A percentile compares a stretch with the other conserved stretches of the same genome.
Evolutionary conservation across 2,113 vertebrate genomes (phyloP).

Genomic region (Boulengeromyrus knoepffleri): DNA sequence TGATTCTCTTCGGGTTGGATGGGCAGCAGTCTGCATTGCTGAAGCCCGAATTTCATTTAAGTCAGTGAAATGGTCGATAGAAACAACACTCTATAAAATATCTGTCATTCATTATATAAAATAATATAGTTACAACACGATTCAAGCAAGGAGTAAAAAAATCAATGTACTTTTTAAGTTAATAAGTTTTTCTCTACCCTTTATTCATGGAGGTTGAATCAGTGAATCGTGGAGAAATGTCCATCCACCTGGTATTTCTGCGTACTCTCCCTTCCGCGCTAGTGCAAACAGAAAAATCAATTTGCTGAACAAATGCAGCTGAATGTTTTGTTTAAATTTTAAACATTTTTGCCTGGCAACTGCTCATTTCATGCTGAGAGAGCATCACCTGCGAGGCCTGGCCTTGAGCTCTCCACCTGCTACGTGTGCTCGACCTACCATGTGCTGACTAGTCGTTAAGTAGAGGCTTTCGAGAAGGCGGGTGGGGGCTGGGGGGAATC

Average conservation of each 20-base stretch:
- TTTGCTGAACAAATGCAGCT: conserved; percentile 39
- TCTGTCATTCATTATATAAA: not conserved
- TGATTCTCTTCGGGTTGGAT: not conserved
- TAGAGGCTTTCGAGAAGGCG: not conserved
- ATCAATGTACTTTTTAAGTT: not conserved
- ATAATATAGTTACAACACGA: not conserved
- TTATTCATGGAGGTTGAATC: not conserved
- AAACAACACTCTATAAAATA: not conserved
- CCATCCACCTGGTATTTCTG: not conserved
- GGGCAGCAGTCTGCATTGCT: not conserved
- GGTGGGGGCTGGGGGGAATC: not conserved
- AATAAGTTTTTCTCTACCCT: not conserved
- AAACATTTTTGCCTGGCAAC: conserved; percentile 59
- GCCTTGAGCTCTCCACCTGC: not conserved
- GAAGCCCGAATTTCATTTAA: not conserved
- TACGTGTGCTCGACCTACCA: not conserved
- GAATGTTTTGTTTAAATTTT: conserved; percentile 57
- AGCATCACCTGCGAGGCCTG: too few species aligned
- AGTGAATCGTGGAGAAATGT: not conserved
- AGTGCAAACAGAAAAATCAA: conserved; percentile 31
- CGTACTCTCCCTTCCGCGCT: not conserved
- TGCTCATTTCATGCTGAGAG: conserved; percentile 20
- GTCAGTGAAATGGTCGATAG: not conserved
- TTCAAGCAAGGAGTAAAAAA: not conserved
- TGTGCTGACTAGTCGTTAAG: not conserved